These are phyloP conservation scores for Loriculus beryllinus DNA, from an alignment of 2,797 vertebrate species.

Conservation along the genomic window DNA sequence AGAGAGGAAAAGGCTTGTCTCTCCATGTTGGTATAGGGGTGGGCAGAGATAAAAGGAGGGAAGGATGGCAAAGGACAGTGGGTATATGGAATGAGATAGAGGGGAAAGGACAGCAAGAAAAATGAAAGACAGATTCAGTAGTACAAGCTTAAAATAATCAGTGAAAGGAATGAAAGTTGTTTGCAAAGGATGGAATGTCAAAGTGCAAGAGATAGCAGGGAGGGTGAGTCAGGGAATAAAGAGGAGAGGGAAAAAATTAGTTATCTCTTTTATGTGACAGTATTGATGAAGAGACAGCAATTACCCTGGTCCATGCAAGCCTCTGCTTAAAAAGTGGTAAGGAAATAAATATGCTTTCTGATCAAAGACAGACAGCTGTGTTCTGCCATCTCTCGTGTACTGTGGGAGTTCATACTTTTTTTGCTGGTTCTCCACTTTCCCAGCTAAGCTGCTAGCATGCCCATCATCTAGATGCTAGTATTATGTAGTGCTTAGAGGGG, in stretches of 20 bases:
- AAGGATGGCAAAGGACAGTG: neutral
- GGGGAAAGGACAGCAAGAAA: neutral
- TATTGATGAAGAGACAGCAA: neutral
- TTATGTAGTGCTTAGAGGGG: neutral
- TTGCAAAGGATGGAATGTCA: slow-evolving; percentile 21
- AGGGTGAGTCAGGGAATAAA: slow-evolving; percentile 12
- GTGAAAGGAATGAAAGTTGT: slow-evolving; percentile 9
- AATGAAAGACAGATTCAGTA: neutral
- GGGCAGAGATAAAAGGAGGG: neutral
- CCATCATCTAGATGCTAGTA: neutral
- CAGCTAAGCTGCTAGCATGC: neutral
- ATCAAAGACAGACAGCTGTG: neutral
- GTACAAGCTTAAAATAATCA: slow-evolving; percentile 32
- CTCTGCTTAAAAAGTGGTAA: neutral
- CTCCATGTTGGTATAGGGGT: neutral
- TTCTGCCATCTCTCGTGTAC: neutral
- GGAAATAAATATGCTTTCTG: neutral
- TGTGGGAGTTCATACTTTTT: neutral
- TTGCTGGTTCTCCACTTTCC: neutral
- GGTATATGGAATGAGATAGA: neutral
- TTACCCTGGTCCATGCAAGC: neutral
- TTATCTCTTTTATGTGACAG: slow-evolving; percentile 6
- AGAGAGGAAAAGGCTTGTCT: neutral
- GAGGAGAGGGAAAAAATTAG: neutral
- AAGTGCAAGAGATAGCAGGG: slow-evolving; percentile 5